Evolutionary conservation across 2,888 invertebrate species (phyloP), one percentile per base, ranked within the genome.

Genomic region (Philhelius pedissequus): DNA sequence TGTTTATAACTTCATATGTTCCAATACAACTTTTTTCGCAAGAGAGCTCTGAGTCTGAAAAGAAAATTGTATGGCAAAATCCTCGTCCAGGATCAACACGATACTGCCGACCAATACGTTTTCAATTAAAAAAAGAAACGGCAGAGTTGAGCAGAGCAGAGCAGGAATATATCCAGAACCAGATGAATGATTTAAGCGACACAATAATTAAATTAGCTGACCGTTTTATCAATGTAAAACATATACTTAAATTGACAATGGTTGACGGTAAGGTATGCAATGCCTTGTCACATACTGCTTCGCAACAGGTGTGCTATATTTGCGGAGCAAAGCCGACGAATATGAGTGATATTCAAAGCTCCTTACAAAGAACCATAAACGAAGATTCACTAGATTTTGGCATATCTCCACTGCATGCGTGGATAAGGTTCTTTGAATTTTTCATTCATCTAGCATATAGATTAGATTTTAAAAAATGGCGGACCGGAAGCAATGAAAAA

Each of bases 91-190:
- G 40, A 56, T 45, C 70, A n/a, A 70, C 43, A 32, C 54, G 60
- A 50, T 60, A 60, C 58, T 68, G 38, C 22, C 68, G 68, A 38
- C 52, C 52, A 7, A 52, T 68, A 48, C 52, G 68, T 64, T 66
- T 66, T 48, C 66, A 50, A 66, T 30, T 48, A 11, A 48, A 68
- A 40, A 54, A 68, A 13, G 35, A 52, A 40, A 52, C 25, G 18
- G 45, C 58, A 70, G 70, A 70, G 13, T 45, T 70, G 58, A 70
- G 70, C 58, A 56, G 45, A 45, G 38, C 38, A 43, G 30, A 22
- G 15, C 27, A 30, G 27, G n/a, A 15, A 15, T 54, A 43, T 18
- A 18, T 43, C 1, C 15, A 43, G 43, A 43, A 43, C 43, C 18
- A 43, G 43, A 43, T 43, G 3, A 38, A 43, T 43, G 8, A 43